Evolutionary conservation across 2,113 vertebrate species (phyloP), one percentile per base, ranked within the genome.

Genomic region (Agapornis roseicollis): DNA sequence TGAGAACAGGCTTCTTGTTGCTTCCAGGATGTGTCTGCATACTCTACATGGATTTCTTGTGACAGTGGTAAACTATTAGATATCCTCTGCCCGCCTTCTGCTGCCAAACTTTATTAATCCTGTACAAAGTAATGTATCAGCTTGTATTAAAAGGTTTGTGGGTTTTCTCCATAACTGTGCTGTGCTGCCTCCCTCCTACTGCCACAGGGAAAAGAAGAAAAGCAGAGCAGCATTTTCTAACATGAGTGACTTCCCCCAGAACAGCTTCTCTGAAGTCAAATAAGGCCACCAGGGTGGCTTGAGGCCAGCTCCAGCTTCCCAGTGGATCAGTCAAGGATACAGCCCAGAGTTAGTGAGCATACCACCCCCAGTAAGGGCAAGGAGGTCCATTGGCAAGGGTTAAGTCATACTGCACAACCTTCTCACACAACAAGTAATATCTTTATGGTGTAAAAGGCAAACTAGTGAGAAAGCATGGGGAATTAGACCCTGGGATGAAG

Each of bases 381-480:
- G 20, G 7, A 46, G 17, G 10, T 53, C 27, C 14, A 39, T 1
- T n/a, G 19, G 18, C 19, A 24, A 73, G 55, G 44, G 33, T 41
- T 29, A 60, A 13, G 44, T 31, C n/a, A 85, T 28, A 92, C 69
- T 37, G 37, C 2, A 10, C 13, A 84, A 25, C 37, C 28, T 66
- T n/a, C 50, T 78, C 5, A 0, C 25, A 39, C 3, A 14, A 83
- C 60, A 63, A 39, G 9, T 1, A 3, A 5, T 11, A 58, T 15
- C 49, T 74, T 77, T 13, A 14, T 3, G 3, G 33, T 3, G 2
- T 41, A 69, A 77, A 82, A 72, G 16, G n/a, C 18, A 90, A 92
- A 90, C 1, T 15, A 41, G 20, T 37, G 55, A 90, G 23, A 8
- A 63, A 89, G 44, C 5, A 47, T 0, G 0, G 8, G 12, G 37